Percentiles rank a stretch among this genome's conserved stretches.
phyloP scores from a whole-genome alignment of 2,797 vertebrate genomes.

The Atherinosoma microstoma region DNA sequence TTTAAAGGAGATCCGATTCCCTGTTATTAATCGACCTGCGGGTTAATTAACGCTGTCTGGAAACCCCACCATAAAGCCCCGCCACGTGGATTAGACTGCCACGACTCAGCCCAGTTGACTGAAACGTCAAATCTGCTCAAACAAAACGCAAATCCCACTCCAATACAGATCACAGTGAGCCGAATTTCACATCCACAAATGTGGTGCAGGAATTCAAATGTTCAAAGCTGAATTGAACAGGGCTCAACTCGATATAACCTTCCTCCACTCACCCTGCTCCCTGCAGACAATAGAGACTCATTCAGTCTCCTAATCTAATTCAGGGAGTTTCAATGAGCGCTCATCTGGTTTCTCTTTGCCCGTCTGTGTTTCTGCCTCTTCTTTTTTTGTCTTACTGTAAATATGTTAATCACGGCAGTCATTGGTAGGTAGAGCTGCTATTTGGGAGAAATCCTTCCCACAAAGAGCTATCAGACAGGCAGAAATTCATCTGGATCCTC shows the following conservation, averaged over 20 bases:
- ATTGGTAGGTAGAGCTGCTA: conserved; percentile 15
- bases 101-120: conserved; percentile 19
- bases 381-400: conserved; percentile 48
- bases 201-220: conserved; percentile 27
- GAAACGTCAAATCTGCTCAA: conserved; percentile 37
- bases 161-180: background rate
- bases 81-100: conserved; percentile 34
- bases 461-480: conserved; percentile 34
- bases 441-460: conserved; percentile 27
- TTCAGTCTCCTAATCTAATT: conserved; percentile 57
- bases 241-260: conserved; percentile 15
- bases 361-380: conserved; percentile 9
- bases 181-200: conserved; percentile 23
- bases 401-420: conserved; percentile 46
- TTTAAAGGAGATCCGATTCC: conserved; percentile 42
- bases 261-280: background rate
- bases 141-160: conserved; percentile 38
- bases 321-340: conserved; percentile 47
- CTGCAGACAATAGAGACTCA: conserved; percentile 41
- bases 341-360: conserved; percentile 18
- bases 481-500: conserved; percentile 10
- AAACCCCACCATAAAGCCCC: conserved; percentile 20
- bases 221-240: conserved; percentile 48
- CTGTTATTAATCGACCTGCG: conserved; percentile 49
- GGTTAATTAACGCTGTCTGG: conserved; percentile 69